Evolutionary conservation across 2,888 invertebrate species (phyloP).

Genomic region (Antheraea assamensis): DNA sequence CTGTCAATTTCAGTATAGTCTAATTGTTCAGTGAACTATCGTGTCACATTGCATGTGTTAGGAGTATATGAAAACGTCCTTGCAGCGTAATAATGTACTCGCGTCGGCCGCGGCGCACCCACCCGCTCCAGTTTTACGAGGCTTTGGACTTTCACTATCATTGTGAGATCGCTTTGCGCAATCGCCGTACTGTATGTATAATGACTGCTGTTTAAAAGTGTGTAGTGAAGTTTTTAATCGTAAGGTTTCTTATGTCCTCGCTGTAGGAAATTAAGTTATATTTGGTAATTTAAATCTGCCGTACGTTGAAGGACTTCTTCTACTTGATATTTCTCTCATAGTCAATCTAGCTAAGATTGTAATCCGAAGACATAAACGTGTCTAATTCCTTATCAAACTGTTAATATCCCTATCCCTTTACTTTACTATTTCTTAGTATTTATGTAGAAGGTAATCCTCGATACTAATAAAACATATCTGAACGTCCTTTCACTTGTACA

Average conservation of each 20-base stretch:
- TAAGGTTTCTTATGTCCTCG: slow-evolving; percentile 1
- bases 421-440: too few relatives aligned
- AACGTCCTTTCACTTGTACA: too few relatives aligned
- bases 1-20: slow-evolving; percentile 15
- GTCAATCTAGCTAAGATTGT: background rate
- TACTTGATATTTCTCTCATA: background rate
- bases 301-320: background rate
- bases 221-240: slow-evolving; percentile 19
- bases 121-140: slow-evolving; percentile 67
- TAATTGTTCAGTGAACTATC: slow-evolving; percentile 26
- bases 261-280: background rate
- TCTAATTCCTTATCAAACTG: background rate
- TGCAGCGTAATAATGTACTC: slow-evolving; percentile 58
- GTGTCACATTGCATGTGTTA: slow-evolving; percentile 30
- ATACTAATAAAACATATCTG: too few relatives aligned
- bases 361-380: background rate
- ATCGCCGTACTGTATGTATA: slow-evolving; percentile 45
- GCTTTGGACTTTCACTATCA: slow-evolving; percentile 76
- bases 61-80: slow-evolving; percentile 65
- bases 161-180: slow-evolving; percentile 68
- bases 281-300: too few relatives aligned
- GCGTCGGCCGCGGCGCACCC: slow-evolving; percentile 58
- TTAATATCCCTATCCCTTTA: too few relatives aligned
- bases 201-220: slow-evolving; percentile 20
- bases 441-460: too few relatives aligned